Percentiles rank a stretch among this genome's conserved stretches.
These are phyloP conservation scores for Cheirogaleus medius DNA, from an alignment of 2,113 vertebrate genomes.

Conservation along the genomic window DNA sequence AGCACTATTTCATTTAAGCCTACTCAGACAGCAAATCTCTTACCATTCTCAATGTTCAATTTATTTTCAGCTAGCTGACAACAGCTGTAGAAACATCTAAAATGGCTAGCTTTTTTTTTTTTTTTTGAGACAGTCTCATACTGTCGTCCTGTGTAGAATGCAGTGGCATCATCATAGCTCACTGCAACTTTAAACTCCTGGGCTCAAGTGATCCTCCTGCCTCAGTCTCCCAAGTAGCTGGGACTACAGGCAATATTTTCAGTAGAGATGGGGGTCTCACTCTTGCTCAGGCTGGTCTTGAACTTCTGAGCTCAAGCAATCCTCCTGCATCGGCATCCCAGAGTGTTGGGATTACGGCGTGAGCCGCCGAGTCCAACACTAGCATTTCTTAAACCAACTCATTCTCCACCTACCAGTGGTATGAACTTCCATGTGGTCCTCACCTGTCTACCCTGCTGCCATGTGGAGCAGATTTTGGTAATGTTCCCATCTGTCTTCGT, in stretches of 20 bases:
- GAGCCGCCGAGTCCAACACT: background rate
- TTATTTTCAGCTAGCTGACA: slow-evolving; percentile 76
- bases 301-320: too few relatives aligned
- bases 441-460: slow-evolving; percentile 78
- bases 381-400: slow-evolving; percentile 57
- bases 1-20: slow-evolving; percentile 55
- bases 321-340: too few relatives aligned
- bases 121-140: too few relatives aligned
- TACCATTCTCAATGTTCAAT: slow-evolving; percentile 17
- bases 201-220: too few relatives aligned
- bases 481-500: background rate
- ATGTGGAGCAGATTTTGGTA: background rate
- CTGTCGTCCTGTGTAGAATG: too few relatives aligned
- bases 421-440: slow-evolving; percentile 75
- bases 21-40: slow-evolving; percentile 51
- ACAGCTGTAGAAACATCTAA: slow-evolving; percentile 85
- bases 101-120: slow-evolving; percentile 55
- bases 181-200: too few relatives aligned
- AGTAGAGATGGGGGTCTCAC: too few relatives aligned
- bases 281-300: too few relatives aligned
- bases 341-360: too few relatives aligned
- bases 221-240: too few relatives aligned
- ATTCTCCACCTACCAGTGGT: slow-evolving; percentile 12
- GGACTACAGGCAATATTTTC: too few relatives aligned
- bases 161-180: too few relatives aligned